Percentiles rank a stretch among this genome's conserved stretches.
Conservation (phyloP, 2,888 invertebrate genomes). For the Willowsia nigromaculata region DNA sequence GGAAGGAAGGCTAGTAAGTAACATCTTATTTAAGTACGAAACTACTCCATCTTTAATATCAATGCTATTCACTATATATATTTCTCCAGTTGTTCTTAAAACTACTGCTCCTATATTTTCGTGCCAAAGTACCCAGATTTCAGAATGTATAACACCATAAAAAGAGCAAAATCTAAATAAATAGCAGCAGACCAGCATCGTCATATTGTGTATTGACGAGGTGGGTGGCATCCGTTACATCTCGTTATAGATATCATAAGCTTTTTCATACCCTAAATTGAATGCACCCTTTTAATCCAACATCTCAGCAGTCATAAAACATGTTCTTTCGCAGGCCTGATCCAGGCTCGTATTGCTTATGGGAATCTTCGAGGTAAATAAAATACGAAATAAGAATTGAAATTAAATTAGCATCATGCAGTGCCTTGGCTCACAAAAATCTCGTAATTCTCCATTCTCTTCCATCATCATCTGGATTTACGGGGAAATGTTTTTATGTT, state of each 20-base stretch:
- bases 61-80: background rate
- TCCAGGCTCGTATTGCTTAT: background rate
- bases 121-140: slow-evolving; percentile 38
- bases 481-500: slow-evolving; percentile 39
- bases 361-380: slow-evolving; percentile 42
- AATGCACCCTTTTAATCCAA: slow-evolving; percentile 55
- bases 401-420: slow-evolving; percentile 70
- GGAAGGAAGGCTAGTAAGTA: background rate
- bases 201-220: slow-evolving; percentile 17
- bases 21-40: background rate
- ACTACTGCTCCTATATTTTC: background rate
- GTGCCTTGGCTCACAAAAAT: slow-evolving; percentile 41
- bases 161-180: slow-evolving; percentile 48
- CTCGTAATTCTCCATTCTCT: slow-evolving; percentile 49
- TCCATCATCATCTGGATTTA: slow-evolving; percentile 71
- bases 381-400: slow-evolving; percentile 57
- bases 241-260: background rate
- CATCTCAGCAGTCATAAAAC: slow-evolving; percentile 52
- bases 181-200: slow-evolving; percentile 6
- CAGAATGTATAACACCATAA: slow-evolving; percentile 46
- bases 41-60: background rate
- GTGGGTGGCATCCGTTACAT: slow-evolving; percentile 48
- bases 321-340: slow-evolving; percentile 24
- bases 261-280: slow-evolving; percentile 23
- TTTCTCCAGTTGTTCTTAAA: background rate